phyloP scores from a whole-genome alignment of 2,888 invertebrate genomes.

The Thelaira solivaga region DNA sequence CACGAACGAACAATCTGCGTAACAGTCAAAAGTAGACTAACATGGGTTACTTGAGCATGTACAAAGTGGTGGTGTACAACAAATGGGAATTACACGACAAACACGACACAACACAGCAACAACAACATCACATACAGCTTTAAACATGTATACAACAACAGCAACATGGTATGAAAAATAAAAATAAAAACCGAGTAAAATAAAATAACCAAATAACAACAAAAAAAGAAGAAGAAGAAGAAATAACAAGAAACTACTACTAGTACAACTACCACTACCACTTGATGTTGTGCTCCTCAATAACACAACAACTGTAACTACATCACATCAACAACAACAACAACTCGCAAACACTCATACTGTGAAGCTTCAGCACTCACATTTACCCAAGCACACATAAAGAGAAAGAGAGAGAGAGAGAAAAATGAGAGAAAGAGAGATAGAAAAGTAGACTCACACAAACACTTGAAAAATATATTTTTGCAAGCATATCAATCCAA shows the following conservation, averaged over 20 bases:
- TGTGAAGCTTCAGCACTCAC: neutral
- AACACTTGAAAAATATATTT: conserved; percentile 18
- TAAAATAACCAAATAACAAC: conserved; percentile 15
- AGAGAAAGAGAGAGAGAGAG: too few relatives aligned
- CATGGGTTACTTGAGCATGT: conserved; percentile 77
- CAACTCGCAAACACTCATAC: conserved; percentile 29
- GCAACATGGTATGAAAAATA: too few relatives aligned
- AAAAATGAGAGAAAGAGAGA: too few relatives aligned
- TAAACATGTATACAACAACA: conserved; percentile 49
- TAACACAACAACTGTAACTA: conserved; percentile 16
- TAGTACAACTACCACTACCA: conserved; percentile 39
- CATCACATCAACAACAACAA: conserved; percentile 21
- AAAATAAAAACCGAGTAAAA: too few relatives aligned
- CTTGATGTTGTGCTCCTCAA: conserved; percentile 41
- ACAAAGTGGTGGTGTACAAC: conserved; percentile 71
- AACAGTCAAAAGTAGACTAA: conserved; percentile 78
- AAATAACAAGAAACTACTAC: conserved; percentile 25
- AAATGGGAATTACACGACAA: conserved; percentile 77
- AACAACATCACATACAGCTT: conserved; percentile 58
- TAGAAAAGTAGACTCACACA: conserved; percentile 15
- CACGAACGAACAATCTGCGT: conserved; percentile 76
- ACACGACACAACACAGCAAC: conserved; percentile 64
- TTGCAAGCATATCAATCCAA: conserved; percentile 36
- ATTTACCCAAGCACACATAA: conserved; percentile 47
- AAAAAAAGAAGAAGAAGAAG: conserved; percentile 34